Evolutionary conservation across 1,140 invertebrate genomes (phyloP), one percentile per base, ranked within the genome.

Genomic region (Lucilia sericata): DNA sequence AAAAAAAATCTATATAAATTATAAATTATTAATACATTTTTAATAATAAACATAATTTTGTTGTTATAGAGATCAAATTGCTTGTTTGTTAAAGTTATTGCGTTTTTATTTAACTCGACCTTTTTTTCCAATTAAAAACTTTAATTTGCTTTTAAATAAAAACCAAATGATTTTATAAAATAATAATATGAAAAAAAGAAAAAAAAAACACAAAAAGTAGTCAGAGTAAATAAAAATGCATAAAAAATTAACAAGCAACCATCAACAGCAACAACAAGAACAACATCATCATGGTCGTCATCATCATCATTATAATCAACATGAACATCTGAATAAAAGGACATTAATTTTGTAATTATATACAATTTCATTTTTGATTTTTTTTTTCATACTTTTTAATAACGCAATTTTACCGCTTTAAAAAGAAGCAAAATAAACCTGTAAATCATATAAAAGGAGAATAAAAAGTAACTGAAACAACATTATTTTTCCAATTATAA

Each of bases 401-500:
- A 70, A 70, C 65, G 65, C 65, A 70, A 70, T 70, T 70, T 70
- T 25, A 70, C 21, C 65, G 65, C 19, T 70, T 9, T n/a, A 70
- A 70, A 70, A 70, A 70, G 12, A 70, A 70, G 17, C 13, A 70
- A 70, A 70, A 70, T n/a, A 70, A 70, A 70, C 65, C n/a, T 55
- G 51, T 12, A 55, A 55, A 55, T 12, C 51, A 55, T 17, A 55
- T 55, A 55, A 55, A 55, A 55, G 51, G 7, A 5, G 21, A 70
- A 70, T 21, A 70, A 70, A 70, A 70, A 70, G n/a, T 70, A 19
- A 70, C n/a, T 70, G 65, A 70, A 70, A 70, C 65, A 70, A 70
- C 65, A 70, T 70, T 70, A 70, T 70, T 70, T 70, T 70, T 70
- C 65, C 65, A 70, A 70, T 70, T 70, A 70, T 70, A 70, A 70